These are phyloP conservation scores for Catalaphyllia jardinei DNA, from an alignment of 64 coral and sea anemone species.

Conservation along the genomic window DNA sequence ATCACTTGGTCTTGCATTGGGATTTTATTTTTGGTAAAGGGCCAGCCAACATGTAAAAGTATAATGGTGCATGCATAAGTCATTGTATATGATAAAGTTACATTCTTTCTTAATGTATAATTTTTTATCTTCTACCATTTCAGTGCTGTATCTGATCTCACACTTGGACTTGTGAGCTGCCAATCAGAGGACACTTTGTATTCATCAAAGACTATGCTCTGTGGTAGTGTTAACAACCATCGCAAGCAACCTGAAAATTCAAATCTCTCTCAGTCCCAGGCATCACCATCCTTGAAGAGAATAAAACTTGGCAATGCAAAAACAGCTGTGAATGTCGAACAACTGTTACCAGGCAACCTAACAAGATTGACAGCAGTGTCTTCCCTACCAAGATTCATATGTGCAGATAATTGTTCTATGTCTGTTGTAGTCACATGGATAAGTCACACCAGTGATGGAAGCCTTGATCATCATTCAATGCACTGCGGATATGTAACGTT, in stretches of 20 bases:
- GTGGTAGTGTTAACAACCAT: not conserved
- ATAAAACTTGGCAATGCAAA: not conserved
- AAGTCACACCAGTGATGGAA: not conserved
- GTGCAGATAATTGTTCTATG: not conserved
- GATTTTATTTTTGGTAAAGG: too few relatives aligned
- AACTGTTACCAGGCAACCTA: conserved; percentile 18
- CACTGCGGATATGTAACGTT: conserved; percentile 29
- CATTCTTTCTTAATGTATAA: too few relatives aligned
- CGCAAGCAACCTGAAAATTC: not conserved
- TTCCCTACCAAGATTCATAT: conserved; percentile 2
- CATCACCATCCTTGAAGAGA: not conserved
- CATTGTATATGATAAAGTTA: too few relatives aligned
- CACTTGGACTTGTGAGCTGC: conserved; percentile 16
- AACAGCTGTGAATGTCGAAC: not conserved
- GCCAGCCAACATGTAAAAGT: too few relatives aligned
- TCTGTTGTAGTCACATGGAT: conserved; percentile 17
- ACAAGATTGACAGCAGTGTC: conserved; percentile 20
- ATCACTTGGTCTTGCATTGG: too few relatives aligned
- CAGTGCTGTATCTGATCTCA: conserved; percentile 11
- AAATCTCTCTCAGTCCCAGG: not conserved
- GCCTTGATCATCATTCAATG: conserved; percentile 2
- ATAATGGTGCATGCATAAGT: too few relatives aligned
- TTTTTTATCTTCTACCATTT: not conserved
- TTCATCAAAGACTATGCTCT: not conserved
- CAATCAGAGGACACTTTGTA: not conserved